Evolutionary conservation across 2,888 invertebrate species (phyloP), one percentile per base, ranked within the genome.

Genomic region (Aquatica leii): DNA sequence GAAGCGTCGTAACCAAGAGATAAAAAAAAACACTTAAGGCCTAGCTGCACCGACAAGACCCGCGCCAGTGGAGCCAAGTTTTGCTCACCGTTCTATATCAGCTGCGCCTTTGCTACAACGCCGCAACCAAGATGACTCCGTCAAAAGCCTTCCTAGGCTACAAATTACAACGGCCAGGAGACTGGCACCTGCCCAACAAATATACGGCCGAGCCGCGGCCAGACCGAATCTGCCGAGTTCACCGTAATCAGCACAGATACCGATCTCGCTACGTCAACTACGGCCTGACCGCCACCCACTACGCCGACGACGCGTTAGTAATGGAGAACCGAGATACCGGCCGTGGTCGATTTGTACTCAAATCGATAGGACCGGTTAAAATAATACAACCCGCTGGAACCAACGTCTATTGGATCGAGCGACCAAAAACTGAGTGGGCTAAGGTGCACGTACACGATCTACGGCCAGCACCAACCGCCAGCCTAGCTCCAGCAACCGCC

Each of bases 1-100:
- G 1, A 67, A 75, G 48, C 15, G 72, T 2, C 52, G 71, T 2
- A 73, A 72, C 41, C 72, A 74, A 24, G 71, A 71, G 17, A 62
- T 74, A 1, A 74, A 73, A 40, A 70, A 72, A 37, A 11, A 6
- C 24, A n/a, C 43, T 72, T 0, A 55, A 69, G 1, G 34, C 66
- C 1, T 57, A 48, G 4, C 41, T 72, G 0, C 1, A 14, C 0
- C 54, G 46, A 8, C 12, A 35, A 5, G 3, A 14, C 1, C 5
- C 24, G n/a, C 18, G 8, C 3, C 15, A 1, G 37, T 72, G 54
- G 66, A 68, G 34, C 56, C 17, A 15, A 15, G n/a, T 5, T 2
- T 53, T 70, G 4, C 43, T 40, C n/a, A 4, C 12, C 12, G 55
- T 56, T 6, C 49, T 63, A 12, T 54, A 4, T 6, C 24, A 37